A percentile compares a stretch with the other conserved stretches of the same genome.
These are phyloP conservation scores for Piaya cayana DNA, from an alignment of 2,113 vertebrate species.

Conservation along the genomic window DNA sequence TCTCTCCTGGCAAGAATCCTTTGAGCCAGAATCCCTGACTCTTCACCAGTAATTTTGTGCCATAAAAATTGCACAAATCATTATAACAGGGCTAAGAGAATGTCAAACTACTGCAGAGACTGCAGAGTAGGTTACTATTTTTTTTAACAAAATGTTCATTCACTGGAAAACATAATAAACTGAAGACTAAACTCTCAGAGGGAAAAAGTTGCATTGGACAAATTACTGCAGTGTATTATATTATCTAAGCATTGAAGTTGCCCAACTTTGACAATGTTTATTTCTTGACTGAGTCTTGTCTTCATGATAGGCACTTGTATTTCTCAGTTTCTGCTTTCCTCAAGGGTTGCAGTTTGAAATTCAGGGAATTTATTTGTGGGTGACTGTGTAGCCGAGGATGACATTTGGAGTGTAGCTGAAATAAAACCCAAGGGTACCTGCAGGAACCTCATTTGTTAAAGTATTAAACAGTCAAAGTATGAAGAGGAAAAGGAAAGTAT, in stretches of 20 bases:
- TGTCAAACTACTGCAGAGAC: background rate
- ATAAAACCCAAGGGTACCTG: background rate
- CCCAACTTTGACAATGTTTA: background rate
- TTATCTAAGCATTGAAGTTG: background rate
- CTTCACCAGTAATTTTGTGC: background rate
- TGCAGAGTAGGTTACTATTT: background rate
- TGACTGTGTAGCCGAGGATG: background rate
- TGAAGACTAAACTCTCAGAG: background rate
- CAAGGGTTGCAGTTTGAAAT: background rate
- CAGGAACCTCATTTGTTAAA: rapidly evolving
- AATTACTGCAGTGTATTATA: background rate
- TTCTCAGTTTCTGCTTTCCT: background rate
- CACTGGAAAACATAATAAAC: background rate
- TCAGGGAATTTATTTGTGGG: background rate
- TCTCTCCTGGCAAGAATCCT: background rate
- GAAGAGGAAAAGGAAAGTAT: background rate
- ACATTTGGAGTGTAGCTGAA: background rate
- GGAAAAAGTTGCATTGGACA: background rate
- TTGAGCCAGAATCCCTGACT: background rate
- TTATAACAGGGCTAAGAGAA: background rate
- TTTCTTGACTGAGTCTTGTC: background rate
- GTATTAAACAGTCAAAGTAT: rapidly evolving
- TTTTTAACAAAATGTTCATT: background rate
- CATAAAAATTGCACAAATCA: background rate
- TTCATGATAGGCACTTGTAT: background rate